phyloP scores from a whole-genome alignment of 1,140 invertebrate genomes.

The Myzus persicae region DNA sequence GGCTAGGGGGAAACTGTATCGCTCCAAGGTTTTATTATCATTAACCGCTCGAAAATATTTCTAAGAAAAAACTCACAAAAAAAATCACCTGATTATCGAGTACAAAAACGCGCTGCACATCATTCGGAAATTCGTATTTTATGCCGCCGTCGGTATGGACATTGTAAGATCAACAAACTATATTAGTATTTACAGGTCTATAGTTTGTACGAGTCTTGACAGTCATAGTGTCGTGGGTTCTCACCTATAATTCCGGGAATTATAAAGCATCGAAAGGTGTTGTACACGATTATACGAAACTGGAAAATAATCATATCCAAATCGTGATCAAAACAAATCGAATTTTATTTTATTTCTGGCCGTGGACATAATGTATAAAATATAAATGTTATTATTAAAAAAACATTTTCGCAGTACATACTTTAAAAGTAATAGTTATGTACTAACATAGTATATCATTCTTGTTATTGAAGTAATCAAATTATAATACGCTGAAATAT shows the following conservation, averaged over 20 bases:
- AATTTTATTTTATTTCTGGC: background rate
- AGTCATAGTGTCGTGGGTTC: too few species aligned
- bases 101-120: background rate
- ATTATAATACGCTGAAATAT: background rate
- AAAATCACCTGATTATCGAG: background rate
- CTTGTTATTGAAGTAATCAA: background rate
- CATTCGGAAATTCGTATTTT: background rate
- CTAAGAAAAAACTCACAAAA: background rate
- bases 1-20: background rate
- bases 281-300: background rate
- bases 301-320: background rate
- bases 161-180: too few species aligned
- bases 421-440: too few species aligned
- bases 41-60: background rate
- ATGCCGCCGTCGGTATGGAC: too few species aligned
- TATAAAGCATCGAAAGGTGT: background rate
- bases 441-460: background rate
- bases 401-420: background rate
- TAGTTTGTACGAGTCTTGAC: too few species aligned
- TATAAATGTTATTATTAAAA: background rate
- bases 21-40: background rate
- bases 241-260: background rate
- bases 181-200: too few species aligned
- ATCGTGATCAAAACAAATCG: background rate
- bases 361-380: background rate